Base-by-base conservation (phyloP, 2,797 vertebrate species). In the Stomatorhinus walkeri region DNA sequence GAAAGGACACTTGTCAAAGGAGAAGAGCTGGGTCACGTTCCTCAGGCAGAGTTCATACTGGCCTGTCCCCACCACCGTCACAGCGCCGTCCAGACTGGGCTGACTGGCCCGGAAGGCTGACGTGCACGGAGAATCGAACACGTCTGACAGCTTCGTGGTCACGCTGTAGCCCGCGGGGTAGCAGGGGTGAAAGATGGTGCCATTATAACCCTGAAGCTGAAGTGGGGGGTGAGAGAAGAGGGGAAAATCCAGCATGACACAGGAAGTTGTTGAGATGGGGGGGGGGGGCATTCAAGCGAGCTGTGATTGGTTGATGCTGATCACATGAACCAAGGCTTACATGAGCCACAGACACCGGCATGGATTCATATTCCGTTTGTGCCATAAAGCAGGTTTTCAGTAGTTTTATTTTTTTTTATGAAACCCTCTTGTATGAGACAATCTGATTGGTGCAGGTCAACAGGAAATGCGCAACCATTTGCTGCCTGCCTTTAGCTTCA, bases 101-200 rank as follows among this genome's bases (percentile, higher is more conserved):
- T 87, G 0, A 19, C 8, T 48, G 2, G 90, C 24, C 19, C 87
- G 92, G 0, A 91, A 86, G 0, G 86, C 6, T 0, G 0, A 79
- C 0, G 95, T 95, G 90, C 97, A 98, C 0, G 96, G 95, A 0
- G 96, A 97, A 90, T 89, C 28, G 19, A 93, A 93, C 88, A 97
- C 88, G 0, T 90, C 89, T 1, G 85, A 88, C 72, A 94, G 68
- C 0, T 46, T 89, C 28, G 96, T 0, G 0, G 1, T 89, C 16
- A 88, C 89, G 0, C 0, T 90, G 93, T 94, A 92, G 90, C 90
- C 95, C 49, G 54, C 88, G 0, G 97, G 96, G 87, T 96, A 97
- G 91, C 97, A 98, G 3, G 97, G 97, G 76, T 97, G 95, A 2
- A 40, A 87, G 1, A 95, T 72, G 0, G 48, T 88, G 0, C 4